These are phyloP conservation scores for Acleris emargana DNA, from an alignment of 2,888 invertebrate species.

Conservation along the genomic window DNA sequence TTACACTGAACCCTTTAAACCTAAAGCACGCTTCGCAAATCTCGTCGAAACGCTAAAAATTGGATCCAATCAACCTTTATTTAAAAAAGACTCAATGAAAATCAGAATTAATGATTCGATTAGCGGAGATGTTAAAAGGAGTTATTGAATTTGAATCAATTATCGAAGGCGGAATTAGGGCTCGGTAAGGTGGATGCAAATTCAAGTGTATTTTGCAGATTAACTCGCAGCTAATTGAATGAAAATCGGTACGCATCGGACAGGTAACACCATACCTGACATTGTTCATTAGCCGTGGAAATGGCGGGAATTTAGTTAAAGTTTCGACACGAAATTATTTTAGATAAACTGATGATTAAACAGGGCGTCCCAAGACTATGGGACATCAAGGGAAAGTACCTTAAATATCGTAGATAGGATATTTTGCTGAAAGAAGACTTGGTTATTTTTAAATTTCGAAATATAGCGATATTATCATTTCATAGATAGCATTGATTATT, in stretches of 20 bases:
- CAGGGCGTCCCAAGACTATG: no score
- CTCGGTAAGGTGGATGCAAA: constrained; percentile 35
- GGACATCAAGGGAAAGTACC: no score
- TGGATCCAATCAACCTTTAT: constrained; percentile 46
- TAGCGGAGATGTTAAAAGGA: constrained; percentile 44
- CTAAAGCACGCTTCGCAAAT: constrained; percentile 3
- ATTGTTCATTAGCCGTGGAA: not conserved
- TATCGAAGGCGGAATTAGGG: constrained; percentile 43
- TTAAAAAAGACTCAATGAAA: constrained; percentile 45
- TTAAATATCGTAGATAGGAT: no score
- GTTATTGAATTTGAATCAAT: constrained; percentile 44
- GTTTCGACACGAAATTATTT: not conserved
- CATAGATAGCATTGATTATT: no score
- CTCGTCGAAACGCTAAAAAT: constrained; percentile 35
- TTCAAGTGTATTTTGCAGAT: constrained; percentile 37
- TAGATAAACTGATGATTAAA: not conserved
- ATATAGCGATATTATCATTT: no score
- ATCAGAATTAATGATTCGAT: constrained; percentile 45
- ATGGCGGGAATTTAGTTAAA: not conserved
- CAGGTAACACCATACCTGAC: constrained; percentile 12
- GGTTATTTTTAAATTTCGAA: no score
- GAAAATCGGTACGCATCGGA: constrained; percentile 18
- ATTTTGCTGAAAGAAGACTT: no score
- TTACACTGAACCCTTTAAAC: constrained; percentile 13
- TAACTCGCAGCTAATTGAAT: constrained; percentile 30